phyloP scores from a whole-genome alignment of 2,797 vertebrate genomes.

The Molossus alvarezi region DNA sequence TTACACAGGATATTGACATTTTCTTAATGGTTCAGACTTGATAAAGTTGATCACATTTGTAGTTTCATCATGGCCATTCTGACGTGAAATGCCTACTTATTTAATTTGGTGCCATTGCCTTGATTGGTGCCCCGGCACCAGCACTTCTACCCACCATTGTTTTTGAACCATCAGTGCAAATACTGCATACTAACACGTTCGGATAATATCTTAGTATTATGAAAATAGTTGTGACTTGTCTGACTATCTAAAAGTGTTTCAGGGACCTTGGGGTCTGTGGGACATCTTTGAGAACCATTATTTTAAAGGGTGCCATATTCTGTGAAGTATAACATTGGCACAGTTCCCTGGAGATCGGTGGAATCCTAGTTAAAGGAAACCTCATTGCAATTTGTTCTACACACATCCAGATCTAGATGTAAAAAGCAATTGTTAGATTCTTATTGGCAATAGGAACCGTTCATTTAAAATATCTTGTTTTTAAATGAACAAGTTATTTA shows the following conservation, averaged over 20 bases:
- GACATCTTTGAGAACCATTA: neutral
- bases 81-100: neutral
- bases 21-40: neutral
- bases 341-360: neutral
- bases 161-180: neutral
- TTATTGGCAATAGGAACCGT: neutral
- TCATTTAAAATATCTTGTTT: neutral
- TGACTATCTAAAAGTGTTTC: neutral
- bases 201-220: neutral
- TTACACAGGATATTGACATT: neutral
- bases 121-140: neutral
- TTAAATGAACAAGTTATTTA: neutral
- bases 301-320: neutral
- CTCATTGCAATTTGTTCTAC: neutral
- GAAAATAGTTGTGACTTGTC: neutral
- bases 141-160: neutral
- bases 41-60: neutral
- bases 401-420: neutral
- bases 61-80: neutral
- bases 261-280: neutral
- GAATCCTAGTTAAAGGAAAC: neutral
- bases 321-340: neutral
- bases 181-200: neutral
- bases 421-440: neutral
- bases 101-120: neutral